phyloP scores from a whole-genome alignment of 2,888 invertebrate species.

The Petrolisthes manimaculis region DNA sequence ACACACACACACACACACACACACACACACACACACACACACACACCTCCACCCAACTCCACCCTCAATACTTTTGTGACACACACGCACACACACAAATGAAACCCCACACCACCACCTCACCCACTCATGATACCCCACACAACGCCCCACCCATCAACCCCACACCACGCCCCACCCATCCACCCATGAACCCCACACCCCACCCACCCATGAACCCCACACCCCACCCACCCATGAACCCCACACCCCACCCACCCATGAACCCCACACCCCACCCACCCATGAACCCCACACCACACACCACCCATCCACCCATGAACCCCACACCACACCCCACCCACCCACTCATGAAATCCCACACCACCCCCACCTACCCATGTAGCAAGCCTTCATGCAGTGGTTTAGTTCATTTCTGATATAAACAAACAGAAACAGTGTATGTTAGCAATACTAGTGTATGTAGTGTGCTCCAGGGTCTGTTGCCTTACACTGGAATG shows the following conservation, averaged over 20 bases:
- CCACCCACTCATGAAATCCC: background rate
- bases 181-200: background rate
- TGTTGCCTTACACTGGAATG: too few relatives aligned
- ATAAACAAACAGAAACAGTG: constrained; percentile 9
- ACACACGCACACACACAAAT: background rate
- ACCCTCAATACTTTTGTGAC: background rate
- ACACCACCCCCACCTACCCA: background rate
- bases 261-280: background rate
- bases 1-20: background rate
- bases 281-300: background rate
- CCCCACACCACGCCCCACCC: background rate
- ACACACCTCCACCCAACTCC: background rate
- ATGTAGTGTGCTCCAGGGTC: constrained; percentile 5
- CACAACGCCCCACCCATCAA: background rate
- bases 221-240: background rate
- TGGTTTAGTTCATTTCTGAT: constrained; percentile 6
- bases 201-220: too few relatives aligned
- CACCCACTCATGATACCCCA: background rate
- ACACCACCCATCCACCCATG: background rate
- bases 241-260: background rate
- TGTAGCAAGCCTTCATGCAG: background rate
- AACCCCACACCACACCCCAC: background rate
- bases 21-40: background rate
- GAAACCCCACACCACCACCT: background rate
- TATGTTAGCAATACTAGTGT: constrained; percentile 47